phyloP scores from a whole-genome alignment of 2,113 vertebrate species.

The Neopipo cinnamomea region DNA sequence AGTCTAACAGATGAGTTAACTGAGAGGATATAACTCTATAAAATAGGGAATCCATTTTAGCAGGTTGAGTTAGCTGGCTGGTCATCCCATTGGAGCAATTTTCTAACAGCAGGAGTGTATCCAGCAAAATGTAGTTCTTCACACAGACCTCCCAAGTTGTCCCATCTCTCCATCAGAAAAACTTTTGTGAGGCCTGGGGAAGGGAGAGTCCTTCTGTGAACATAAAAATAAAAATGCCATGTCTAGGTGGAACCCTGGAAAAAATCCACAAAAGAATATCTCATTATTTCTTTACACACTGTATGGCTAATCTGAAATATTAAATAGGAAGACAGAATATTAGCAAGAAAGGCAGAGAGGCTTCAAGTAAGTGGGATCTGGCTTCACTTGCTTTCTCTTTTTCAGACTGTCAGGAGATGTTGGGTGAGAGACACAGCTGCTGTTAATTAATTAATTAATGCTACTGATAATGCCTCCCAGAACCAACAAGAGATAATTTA shows the following conservation, averaged over 20 bases:
- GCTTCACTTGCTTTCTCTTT: background rate
- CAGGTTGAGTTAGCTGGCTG: conserved; percentile 42
- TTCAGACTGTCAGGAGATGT: background rate
- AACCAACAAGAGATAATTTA: background rate
- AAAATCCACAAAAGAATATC: conserved; percentile 49
- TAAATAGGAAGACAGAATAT: background rate
- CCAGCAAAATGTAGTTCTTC: conserved; percentile 56
- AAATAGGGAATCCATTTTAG: conserved; percentile 45
- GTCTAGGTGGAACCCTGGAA: conserved; percentile 63
- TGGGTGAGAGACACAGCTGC: background rate
- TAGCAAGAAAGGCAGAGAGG: background rate
- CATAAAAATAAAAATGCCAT: conserved; percentile 57
- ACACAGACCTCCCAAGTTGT: conserved; percentile 67
- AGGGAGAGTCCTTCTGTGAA: conserved; percentile 55
- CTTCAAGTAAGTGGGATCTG: background rate
- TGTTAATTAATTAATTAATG: background rate
- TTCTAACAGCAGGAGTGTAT: conserved; percentile 60
- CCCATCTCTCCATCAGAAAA: conserved; percentile 58
- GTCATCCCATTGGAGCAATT: conserved; percentile 64
- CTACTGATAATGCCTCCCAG: background rate
- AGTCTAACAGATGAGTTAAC: background rate
- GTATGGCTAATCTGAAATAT: background rate
- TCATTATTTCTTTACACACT: background rate
- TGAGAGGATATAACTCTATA: conserved; percentile 10
- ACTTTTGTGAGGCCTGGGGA: conserved; percentile 47